Evolutionary conservation across 1,140 invertebrate species (phyloP), one percentile per base, ranked within the genome.

Genomic region (Zophobas morio): DNA sequence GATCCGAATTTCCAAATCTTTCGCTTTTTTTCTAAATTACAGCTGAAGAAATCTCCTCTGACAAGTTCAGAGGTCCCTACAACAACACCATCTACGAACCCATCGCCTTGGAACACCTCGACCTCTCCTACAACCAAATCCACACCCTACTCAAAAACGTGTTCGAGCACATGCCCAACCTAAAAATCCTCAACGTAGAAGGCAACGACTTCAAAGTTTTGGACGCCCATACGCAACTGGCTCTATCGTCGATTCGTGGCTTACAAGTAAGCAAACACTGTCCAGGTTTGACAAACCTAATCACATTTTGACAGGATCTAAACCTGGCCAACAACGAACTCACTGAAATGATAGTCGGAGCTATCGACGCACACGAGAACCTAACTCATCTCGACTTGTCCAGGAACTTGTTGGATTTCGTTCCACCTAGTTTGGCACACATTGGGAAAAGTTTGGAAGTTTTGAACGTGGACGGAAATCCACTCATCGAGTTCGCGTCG

Each of bases 61-160:
- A 91, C 54, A 88, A 91, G 63, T 92, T 92, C 81, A 88, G 88
- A 79, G 91, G 91, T 1, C 88, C 88, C 0, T 91, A 90, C 81
- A 88, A 88, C 47, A 84, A 87, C 42, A 88, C 87, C 1, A 85
- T 86, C 2, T 94, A 93, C 83, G 88, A 90, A 77, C 91, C 91
- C 8, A 89, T 95, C 53, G 85, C 88, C 0, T 81, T 96, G 70
- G 88, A 87, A 78, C 87, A 90, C 6, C 85, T 96, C 36, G 91
- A 93, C 84, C 86, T 96, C 1, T 90, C 90, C n/a, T 83, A 90
- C 78, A 95, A 96, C 84, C 80, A 87, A 74, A 89, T 95, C 35
- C 90, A 92, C 72, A 91, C 89, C 1, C 85, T 95, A 51, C 88
- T 92, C 84, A 87, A 89, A 57, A 90, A 92, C 70, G 74, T 94